These are phyloP conservation scores for Loxodonta africana DNA, from an alignment of 2,113 vertebrate species.

Conservation along the genomic window DNA sequence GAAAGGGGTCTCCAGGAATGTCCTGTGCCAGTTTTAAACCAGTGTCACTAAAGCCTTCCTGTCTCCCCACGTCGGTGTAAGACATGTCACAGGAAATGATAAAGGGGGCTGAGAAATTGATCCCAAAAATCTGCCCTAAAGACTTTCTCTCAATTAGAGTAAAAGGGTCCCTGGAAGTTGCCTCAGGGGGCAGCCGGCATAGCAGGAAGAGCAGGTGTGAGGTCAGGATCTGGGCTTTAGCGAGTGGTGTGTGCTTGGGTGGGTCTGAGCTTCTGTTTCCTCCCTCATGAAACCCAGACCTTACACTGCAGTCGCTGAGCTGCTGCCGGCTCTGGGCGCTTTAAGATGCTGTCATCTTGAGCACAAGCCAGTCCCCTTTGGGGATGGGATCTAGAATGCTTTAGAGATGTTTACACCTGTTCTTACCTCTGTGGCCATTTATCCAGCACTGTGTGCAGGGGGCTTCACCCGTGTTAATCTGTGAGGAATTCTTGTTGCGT, in stretches of 20 bases:
- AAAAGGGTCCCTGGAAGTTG: not conserved
- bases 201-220: not conserved
- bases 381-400: no score
- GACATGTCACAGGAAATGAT: rapidly evolving
- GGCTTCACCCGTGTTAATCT: rapidly evolving
- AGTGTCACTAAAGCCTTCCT: rapidly evolving
- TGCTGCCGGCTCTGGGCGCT: rapidly evolving
- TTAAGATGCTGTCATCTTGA: not conserved
- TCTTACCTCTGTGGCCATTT: rapidly evolving
- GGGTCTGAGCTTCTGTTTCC: not conserved
- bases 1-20: no score
- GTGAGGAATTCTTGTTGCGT: rapidly evolving
- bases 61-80: rapidly evolving
- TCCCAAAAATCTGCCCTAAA: not conserved
- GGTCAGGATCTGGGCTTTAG: not conserved
- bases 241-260: rapidly evolving
- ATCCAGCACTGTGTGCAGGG: rapidly evolving
- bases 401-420: not conserved
- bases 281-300: no score
- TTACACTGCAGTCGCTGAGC: rapidly evolving
- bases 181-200: rapidly evolving
- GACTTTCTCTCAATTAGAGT: not conserved
- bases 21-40: no score
- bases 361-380: rapidly evolving
- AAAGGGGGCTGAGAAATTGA: no score